Evolutionary conservation across 2,888 invertebrate genomes (phyloP).

Genomic region (Petrophora chlorosata): DNA sequence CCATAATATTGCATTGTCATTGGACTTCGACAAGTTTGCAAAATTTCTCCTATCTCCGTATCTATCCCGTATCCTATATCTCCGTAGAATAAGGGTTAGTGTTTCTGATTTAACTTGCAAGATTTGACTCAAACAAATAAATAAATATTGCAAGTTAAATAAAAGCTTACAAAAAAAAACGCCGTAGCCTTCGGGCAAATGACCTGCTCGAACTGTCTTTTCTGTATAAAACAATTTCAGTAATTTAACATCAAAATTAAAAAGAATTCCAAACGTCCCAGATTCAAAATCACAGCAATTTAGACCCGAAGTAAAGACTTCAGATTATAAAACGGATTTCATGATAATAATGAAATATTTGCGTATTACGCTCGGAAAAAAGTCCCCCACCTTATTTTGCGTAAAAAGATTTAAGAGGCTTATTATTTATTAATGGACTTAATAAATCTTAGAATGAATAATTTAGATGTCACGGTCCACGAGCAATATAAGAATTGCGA

Average conservation of each 20-base stretch:
- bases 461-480: conserved; percentile 18
- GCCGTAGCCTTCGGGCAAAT: too few species aligned
- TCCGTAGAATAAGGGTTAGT: too few species aligned
- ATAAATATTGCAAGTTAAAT: too few species aligned
- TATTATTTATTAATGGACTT: conserved; percentile 39
- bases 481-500: conserved; percentile 21
- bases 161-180: too few species aligned
- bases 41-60: too few species aligned
- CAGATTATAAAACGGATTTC: conserved; percentile 26
- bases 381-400: conserved; percentile 21
- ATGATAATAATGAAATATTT: conserved; percentile 26
- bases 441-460: conserved; percentile 36
- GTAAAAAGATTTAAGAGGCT: conserved; percentile 35
- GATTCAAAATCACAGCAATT: conserved; percentile 1
- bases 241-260: not conserved
- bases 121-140: too few species aligned
- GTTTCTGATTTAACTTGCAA: too few species aligned
- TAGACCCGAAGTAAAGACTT: conserved; percentile 1
- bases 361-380: conserved; percentile 18
- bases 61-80: too few species aligned
- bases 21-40: too few species aligned
- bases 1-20: too few species aligned
- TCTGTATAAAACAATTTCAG: not conserved
- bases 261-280: not conserved
- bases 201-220: too few species aligned